These are phyloP conservation scores for Corydoras maculifer DNA, from an alignment of 2,113 vertebrate species.

Conservation along the genomic window DNA sequence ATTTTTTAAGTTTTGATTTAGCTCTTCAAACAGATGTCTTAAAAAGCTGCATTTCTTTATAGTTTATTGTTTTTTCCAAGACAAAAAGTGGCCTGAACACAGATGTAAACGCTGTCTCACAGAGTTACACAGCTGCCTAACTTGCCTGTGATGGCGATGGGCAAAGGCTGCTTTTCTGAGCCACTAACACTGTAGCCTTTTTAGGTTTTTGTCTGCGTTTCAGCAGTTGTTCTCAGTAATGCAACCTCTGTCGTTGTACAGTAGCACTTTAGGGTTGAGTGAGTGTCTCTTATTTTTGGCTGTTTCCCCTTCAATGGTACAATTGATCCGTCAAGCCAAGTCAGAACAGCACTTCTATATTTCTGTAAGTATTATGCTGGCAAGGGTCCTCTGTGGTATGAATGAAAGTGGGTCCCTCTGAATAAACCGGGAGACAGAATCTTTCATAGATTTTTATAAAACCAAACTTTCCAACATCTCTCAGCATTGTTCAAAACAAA, in stretches of 20 bases:
- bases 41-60: conserved; percentile 8
- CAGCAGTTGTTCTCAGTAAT: conserved; percentile 27
- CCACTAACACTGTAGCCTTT: conserved; percentile 32
- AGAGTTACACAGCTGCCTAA: conserved; percentile 9
- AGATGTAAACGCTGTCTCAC: conserved; percentile 4
- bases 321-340: conserved; percentile 48
- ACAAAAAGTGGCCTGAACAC: background rate
- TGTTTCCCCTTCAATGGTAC: conserved; percentile 38
- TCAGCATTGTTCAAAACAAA: conserved; percentile 30
- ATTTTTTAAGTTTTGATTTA: conserved; percentile 8
- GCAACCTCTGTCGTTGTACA: conserved; percentile 23
- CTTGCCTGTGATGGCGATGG: conserved; percentile 18
- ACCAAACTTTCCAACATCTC: conserved; percentile 5
- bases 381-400: conserved; percentile 21
- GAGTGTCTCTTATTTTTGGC: conserved; percentile 27
- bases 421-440: conserved; percentile 17
- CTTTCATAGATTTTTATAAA: conserved; percentile 19
- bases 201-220: conserved; percentile 42
- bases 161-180: conserved; percentile 42
- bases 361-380: conserved; percentile 26
- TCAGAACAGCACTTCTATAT: conserved; percentile 39
- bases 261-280: conserved; percentile 44
- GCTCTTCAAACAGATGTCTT: conserved; percentile 4
- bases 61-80: conserved; percentile 4
- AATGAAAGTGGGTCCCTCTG: conserved; percentile 23